These are phyloP conservation scores for Thereva unica DNA, from an alignment of 2,888 invertebrate species.

Conservation along the genomic window DNA sequence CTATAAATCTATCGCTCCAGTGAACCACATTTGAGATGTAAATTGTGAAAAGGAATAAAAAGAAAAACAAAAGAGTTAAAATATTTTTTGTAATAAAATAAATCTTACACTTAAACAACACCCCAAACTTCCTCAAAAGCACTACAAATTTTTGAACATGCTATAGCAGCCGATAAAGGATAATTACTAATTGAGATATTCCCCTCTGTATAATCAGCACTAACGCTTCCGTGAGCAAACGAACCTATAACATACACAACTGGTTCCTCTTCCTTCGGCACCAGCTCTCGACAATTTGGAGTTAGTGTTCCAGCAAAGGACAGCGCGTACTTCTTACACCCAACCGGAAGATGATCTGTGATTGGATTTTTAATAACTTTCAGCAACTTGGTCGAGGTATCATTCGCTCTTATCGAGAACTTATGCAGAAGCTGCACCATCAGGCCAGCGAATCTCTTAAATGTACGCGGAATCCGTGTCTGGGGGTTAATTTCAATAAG, in stretches of 20 bases:
- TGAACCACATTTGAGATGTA: too few relatives aligned
- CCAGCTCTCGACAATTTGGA: slow-evolving; percentile 73
- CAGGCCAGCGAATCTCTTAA: slow-evolving; percentile 93
- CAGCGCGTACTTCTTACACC: slow-evolving; percentile 86
- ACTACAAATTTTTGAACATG: slow-evolving; percentile 92
- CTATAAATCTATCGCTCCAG: too few relatives aligned
- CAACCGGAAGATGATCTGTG: slow-evolving; percentile 91
- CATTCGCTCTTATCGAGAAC: slow-evolving; percentile 87
- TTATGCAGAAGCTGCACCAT: slow-evolving; percentile 98
- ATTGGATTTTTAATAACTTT: slow-evolving; percentile 98
- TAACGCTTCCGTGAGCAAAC: slow-evolving; percentile 95
- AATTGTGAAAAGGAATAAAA: background rate
- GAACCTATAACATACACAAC: slow-evolving; percentile 92
- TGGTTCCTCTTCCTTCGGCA: slow-evolving; percentile 78
- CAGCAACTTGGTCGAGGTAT: slow-evolving; percentile 84
- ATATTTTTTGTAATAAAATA: background rate
- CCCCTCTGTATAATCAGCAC: slow-evolving; percentile 87
- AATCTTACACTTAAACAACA: slow-evolving; percentile 60
- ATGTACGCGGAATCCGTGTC: slow-evolving; percentile 94
- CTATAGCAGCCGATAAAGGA: slow-evolving; percentile 93
- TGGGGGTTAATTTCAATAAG: slow-evolving; percentile 96
- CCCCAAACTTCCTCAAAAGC: slow-evolving; percentile 96
- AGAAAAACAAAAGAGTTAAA: background rate
- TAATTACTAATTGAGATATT: slow-evolving; percentile 92
- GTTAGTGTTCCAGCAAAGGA: slow-evolving; percentile 82